phyloP scores from a whole-genome alignment of 2,888 invertebrate genomes.

The Eupithecia centaureata region DNA sequence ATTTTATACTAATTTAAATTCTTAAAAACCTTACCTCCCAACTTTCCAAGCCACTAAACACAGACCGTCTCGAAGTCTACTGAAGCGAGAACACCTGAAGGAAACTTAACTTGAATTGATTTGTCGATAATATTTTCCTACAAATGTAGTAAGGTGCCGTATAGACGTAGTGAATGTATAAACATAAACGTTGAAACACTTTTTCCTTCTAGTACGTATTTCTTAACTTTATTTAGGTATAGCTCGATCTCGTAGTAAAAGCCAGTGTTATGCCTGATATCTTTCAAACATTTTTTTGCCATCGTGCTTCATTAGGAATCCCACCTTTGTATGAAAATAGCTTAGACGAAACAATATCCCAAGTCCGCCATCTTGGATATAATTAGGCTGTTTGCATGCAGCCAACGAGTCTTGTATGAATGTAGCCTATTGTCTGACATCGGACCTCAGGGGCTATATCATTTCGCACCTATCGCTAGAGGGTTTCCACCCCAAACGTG shows the following conservation, averaged over 20 bases:
- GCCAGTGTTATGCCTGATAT: no score
- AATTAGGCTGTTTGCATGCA: slow-evolving; percentile 82
- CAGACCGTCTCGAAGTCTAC: slow-evolving; percentile 49
- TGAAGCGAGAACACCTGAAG: slow-evolving; percentile 61
- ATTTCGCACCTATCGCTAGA: slow-evolving; percentile 75
- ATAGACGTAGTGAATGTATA: background rate
- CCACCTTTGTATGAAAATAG: slow-evolving; percentile 4
- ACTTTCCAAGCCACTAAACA: slow-evolving; percentile 40
- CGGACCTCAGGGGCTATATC: slow-evolving; percentile 82
- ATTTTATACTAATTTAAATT: slow-evolving; percentile 24
- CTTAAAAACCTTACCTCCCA: slow-evolving; percentile 30
- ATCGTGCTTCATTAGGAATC: no score
- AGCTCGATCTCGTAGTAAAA: no score
- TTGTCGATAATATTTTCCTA: background rate
- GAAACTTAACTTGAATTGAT: slow-evolving; percentile 15
- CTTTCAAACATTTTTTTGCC: no score
- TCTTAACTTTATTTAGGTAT: no score
- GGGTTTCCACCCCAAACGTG: slow-evolving; percentile 49
- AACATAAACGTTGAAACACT: background rate
- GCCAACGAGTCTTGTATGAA: slow-evolving; percentile 74
- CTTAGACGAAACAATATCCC: background rate
- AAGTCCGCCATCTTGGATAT: slow-evolving; percentile 75
- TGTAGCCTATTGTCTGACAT: slow-evolving; percentile 84
- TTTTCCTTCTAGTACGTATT: no score
- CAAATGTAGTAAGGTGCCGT: background rate